phyloP scores from a whole-genome alignment of 2,113 vertebrate genomes.

The Grantiella picta region DNA sequence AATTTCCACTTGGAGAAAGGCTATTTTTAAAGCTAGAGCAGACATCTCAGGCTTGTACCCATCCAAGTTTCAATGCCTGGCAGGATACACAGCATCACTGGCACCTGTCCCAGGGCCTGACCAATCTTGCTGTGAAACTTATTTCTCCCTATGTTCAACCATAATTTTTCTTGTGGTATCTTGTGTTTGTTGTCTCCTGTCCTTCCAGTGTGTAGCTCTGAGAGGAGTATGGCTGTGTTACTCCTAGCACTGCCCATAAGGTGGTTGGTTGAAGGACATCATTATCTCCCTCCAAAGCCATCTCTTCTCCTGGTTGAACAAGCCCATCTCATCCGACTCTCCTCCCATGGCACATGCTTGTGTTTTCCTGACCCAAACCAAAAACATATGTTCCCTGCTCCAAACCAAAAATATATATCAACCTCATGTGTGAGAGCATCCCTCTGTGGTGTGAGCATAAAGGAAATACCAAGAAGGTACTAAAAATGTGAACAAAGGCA shows the following conservation, averaged over 20 bases:
- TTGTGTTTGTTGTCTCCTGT: not conserved
- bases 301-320: not conserved
- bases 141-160: not conserved
- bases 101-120: not conserved
- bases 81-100: not conserved
- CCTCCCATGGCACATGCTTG: rapidly evolving
- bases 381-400: not conserved
- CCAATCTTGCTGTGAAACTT: not conserved
- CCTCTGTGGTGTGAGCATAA: not conserved
- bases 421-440: not conserved
- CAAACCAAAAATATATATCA: not conserved
- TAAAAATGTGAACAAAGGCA: not conserved
- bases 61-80: not conserved
- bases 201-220: not conserved
- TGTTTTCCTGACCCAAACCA: not conserved
- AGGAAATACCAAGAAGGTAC: not conserved
- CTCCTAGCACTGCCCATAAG: not conserved
- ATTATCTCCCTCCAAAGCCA: not conserved
- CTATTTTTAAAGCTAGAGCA: not conserved
- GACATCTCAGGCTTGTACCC: not conserved
- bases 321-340: not conserved
- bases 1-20: not conserved
- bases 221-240: not conserved
- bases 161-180: not conserved
- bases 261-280: not conserved